Evolutionary conservation across 1,140 invertebrate genomes (phyloP).

Genomic region (Drosophila nasuta): DNA sequence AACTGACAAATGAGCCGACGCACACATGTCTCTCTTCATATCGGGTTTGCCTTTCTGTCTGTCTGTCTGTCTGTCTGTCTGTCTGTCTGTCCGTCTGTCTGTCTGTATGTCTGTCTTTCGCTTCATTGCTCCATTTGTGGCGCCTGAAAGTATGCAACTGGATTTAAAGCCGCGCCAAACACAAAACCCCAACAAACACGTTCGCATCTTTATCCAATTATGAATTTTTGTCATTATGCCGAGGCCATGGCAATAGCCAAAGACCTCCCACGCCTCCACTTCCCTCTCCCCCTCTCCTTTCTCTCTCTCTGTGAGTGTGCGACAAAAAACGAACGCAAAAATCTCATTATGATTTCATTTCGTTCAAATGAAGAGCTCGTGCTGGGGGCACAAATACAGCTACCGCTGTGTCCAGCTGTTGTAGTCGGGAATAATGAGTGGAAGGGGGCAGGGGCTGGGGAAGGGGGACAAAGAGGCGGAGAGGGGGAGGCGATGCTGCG

Average conservation of each 20-base stretch:
- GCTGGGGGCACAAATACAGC: constrained; percentile 46
- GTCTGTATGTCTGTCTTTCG: background rate
- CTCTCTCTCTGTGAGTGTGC: constrained; percentile 18
- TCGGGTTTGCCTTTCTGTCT: background rate
- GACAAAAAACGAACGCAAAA: constrained; percentile 78
- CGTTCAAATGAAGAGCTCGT: constrained; percentile 79
- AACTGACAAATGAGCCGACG: constrained; percentile 82
- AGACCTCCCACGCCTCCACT: constrained; percentile 1
- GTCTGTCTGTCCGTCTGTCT: background rate
- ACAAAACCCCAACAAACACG: constrained; percentile 47
- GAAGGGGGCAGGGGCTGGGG: constrained; percentile 3
- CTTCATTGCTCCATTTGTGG: background rate
- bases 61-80: background rate
- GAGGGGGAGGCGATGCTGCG: constrained; percentile 19
- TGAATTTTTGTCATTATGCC: constrained; percentile 82
- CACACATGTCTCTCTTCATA: constrained; percentile 15
- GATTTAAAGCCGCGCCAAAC: constrained; percentile 19
- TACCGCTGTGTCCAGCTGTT: constrained; percentile 38
- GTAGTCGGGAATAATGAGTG: constrained; percentile 9
- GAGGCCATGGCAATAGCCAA: constrained; percentile 63
- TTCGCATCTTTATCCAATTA: constrained; percentile 82
- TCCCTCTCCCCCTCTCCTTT: background rate
- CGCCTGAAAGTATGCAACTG: constrained; percentile 16
- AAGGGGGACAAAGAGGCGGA: no score
- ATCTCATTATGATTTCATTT: constrained; percentile 85